Evolutionary conservation across 1,140 invertebrate species (phyloP).

Genomic region (Nasonia longicornis): DNA sequence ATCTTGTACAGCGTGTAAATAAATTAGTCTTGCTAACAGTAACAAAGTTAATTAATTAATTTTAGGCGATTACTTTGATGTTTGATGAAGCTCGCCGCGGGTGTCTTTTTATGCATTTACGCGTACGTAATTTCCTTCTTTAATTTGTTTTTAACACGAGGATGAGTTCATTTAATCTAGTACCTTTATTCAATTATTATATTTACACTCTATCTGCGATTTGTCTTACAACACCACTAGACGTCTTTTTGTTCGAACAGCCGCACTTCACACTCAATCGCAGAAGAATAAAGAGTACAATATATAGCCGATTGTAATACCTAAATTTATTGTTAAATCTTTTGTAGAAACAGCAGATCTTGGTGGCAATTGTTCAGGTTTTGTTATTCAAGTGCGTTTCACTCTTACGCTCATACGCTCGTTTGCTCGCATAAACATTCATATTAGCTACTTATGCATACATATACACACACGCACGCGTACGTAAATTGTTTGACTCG

Average conservation of each 20-base stretch:
- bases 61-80: constrained; percentile 61
- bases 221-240: constrained; percentile 37
- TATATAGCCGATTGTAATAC: constrained; percentile 61
- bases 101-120: constrained; percentile 34
- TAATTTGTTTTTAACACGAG: constrained; percentile 49
- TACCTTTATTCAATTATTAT: constrained; percentile 63
- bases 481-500: constrained; percentile 47
- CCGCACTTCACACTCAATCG: constrained; percentile 43
- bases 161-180: constrained; percentile 60
- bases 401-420: constrained; percentile 10
- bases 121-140: constrained; percentile 26
- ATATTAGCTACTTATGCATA: constrained; percentile 32
- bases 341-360: constrained; percentile 62
- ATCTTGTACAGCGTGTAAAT: constrained; percentile 60
- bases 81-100: constrained; percentile 48
- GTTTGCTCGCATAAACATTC: constrained; percentile 2
- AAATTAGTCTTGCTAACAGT: constrained; percentile 61
- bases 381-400: constrained; percentile 42
- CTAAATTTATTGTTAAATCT: constrained; percentile 61
- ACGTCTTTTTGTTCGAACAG: constrained; percentile 42
- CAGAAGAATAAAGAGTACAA: constrained; percentile 53
- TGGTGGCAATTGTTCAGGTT: constrained; percentile 43
- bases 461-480: constrained; percentile 32
- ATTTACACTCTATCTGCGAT: constrained; percentile 58
- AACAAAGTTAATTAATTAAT: constrained; percentile 55